Conservation (phyloP, 2,888 invertebrate genomes). For the Bellardia pandia region DNA sequence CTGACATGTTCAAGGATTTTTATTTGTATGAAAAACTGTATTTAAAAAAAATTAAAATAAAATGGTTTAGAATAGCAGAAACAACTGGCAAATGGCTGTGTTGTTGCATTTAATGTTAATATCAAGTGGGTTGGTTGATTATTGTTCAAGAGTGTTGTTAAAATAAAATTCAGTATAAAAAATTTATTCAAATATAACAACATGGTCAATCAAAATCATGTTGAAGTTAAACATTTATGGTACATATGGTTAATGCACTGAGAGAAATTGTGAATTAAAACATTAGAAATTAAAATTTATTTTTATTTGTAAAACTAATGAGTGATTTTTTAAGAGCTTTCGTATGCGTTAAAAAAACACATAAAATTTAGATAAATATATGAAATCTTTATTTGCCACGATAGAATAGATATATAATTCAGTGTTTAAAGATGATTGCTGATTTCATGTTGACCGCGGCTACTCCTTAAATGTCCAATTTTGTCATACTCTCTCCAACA, state of each 20-base stretch:
- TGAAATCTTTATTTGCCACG: no score
- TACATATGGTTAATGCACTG: background rate
- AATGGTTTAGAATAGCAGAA: constrained; percentile 38
- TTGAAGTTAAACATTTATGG: background rate
- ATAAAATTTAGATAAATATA: no score
- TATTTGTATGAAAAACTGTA: constrained; percentile 23
- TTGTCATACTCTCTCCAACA: no score
- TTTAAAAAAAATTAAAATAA: background rate
- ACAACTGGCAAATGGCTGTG: constrained; percentile 29
- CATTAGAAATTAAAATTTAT: no score
- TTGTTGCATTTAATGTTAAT: constrained; percentile 40
- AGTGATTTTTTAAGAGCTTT: no score
- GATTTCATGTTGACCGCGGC: no score
- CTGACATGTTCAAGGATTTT: constrained; percentile 71
- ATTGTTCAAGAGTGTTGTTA: constrained; percentile 24
- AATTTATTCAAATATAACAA: constrained; percentile 42
- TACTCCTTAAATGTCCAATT: no score
- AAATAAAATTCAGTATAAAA: constrained; percentile 11
- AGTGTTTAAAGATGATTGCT: no score
- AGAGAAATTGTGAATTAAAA: background rate
- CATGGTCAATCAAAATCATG: constrained; percentile 51
- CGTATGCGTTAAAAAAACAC: no score
- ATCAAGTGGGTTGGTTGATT: constrained; percentile 61
- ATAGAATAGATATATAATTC: no score
- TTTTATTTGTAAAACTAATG: no score